A percentile compares a stretch with the other conserved stretches of the same genome.
Conservation (phyloP, 1,140 invertebrate species). For the Drosophila kohkoa region DNA sequence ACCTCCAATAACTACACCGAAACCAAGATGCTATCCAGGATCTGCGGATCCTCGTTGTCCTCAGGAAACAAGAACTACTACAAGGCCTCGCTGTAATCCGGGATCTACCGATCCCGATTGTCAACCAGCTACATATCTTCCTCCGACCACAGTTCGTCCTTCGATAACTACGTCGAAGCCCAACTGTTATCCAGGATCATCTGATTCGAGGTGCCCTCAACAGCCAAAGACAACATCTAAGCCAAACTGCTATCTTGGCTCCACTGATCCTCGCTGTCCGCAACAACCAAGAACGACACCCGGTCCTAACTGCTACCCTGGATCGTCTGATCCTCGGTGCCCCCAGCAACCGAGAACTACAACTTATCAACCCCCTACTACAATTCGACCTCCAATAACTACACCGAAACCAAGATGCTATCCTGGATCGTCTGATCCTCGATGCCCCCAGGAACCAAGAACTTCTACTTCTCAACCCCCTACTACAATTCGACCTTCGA, state of each 20-base stretch:
- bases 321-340: constrained; percentile 31
- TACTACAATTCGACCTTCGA: constrained; percentile 64
- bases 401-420: constrained; percentile 11
- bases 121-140: constrained; percentile 67
- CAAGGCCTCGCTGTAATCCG: constrained; percentile 75
- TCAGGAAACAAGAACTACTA: constrained; percentile 23
- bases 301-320: constrained; percentile 34
- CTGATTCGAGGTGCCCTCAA: constrained; percentile 21
- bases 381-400: constrained; percentile 15
- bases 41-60: constrained; percentile 33
- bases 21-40: constrained; percentile 6
- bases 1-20: neutral
- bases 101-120: constrained; percentile 85
- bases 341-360: constrained; percentile 1
- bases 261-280: constrained; percentile 79
- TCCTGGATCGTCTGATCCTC: constrained; percentile 26
- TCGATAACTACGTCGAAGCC: constrained; percentile 3
- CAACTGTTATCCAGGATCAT: constrained; percentile 23
- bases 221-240: constrained; percentile 43
- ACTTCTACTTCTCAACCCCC: constrained; percentile 63
- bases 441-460: constrained; percentile 68
- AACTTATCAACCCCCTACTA: neutral
- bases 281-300: constrained; percentile 19
- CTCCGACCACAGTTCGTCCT: constrained; percentile 68
- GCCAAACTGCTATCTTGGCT: constrained; percentile 78